Evolutionary conservation across 1,140 invertebrate species (phyloP).

Genomic region (Paramacrobiotus metropolitanus): DNA sequence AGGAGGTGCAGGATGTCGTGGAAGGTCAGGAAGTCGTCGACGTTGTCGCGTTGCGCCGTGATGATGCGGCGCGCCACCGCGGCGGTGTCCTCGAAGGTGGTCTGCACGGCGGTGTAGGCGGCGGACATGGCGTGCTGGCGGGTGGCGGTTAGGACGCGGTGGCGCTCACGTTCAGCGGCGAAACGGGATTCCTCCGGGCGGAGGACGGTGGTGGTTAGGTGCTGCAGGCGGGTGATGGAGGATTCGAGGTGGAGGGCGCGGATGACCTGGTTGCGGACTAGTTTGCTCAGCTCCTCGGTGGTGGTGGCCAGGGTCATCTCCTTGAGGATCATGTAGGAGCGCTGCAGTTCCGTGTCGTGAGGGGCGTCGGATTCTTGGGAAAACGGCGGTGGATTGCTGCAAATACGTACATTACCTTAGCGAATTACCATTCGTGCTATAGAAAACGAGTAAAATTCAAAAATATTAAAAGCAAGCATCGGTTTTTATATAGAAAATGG

Average conservation of each 20-base stretch:
- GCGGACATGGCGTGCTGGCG: neutral
- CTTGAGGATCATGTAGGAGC: neutral
- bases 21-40: neutral
- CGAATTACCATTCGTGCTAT: too few relatives aligned
- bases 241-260: neutral
- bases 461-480: too few relatives aligned
- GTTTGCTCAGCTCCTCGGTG: neutral
- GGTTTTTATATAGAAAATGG: too few relatives aligned
- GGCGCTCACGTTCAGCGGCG: neutral
- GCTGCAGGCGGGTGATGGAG: neutral
- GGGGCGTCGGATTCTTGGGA: neutral
- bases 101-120: neutral
- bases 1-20: neutral
- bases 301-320: neutral
- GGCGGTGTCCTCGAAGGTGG: neutral
- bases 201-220: neutral
- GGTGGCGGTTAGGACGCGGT: neutral
- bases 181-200: neutral
- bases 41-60: neutral
- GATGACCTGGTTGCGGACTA: neutral
- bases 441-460: too few relatives aligned
- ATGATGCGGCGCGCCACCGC: neutral
- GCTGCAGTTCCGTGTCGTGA: neutral
- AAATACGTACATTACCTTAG: too few relatives aligned
- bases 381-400: too few relatives aligned